phyloP scores from a whole-genome alignment of 2,888 invertebrate species.

The Micoletzkya japonica region DNA sequence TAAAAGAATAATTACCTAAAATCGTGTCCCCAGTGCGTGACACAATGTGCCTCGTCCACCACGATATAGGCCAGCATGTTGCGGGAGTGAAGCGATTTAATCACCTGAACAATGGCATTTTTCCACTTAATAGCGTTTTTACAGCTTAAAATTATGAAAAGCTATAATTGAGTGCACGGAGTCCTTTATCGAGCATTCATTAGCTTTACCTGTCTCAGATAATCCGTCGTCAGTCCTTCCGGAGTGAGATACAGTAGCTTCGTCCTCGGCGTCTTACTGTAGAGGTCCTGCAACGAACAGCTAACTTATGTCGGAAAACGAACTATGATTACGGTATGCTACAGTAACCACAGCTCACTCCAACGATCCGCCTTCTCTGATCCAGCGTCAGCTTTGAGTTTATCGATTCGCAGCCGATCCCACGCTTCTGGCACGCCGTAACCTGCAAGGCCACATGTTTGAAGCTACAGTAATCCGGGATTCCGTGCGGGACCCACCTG shows the following conservation, averaged over 20 bases:
- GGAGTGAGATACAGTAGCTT: conserved; percentile 92
- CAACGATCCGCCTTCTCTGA: conserved; percentile 78
- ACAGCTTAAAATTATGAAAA: not conserved
- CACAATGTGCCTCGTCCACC: conserved; percentile 96
- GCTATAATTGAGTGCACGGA: too few relatives aligned
- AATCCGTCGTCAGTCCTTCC: conserved; percentile 83
- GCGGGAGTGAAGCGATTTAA: conserved; percentile 73
- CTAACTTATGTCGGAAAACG: too few relatives aligned
- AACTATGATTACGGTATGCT: conserved; percentile 16
- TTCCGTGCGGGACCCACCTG: conserved; percentile 28
- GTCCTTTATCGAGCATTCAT: not conserved
- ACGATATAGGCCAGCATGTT: conserved; percentile 85
- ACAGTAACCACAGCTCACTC: conserved; percentile 47
- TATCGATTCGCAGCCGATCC: conserved; percentile 82
- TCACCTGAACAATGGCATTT: conserved; percentile 24
- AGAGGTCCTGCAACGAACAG: conserved; percentile 45
- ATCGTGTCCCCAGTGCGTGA: conserved; percentile 98
- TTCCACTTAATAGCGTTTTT: not conserved
- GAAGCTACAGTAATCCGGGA: not conserved
- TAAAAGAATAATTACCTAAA: conserved; percentile 73
- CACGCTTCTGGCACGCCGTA: conserved; percentile 78
- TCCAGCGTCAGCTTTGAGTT: conserved; percentile 84
- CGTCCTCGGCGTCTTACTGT: conserved; percentile 71
- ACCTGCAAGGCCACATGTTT: conserved; percentile 72
- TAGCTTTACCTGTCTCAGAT: conserved; percentile 51